Evolutionary conservation across 2,797 vertebrate species (phyloP).

Genomic region (Aphelocoma californica): DNA sequence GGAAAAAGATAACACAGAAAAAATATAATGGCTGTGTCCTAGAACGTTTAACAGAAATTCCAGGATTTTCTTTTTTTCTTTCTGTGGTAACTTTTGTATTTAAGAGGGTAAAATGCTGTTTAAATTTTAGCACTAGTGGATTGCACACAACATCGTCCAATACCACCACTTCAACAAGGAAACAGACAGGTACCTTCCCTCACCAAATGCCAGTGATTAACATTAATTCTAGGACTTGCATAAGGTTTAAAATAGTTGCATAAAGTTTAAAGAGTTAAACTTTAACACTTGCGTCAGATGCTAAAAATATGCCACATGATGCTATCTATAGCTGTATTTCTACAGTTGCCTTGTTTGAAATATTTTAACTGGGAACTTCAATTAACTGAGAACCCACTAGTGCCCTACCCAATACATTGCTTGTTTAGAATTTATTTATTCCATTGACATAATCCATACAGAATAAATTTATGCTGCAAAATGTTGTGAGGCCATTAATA

Average conservation of each 20-base stretch:
- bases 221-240: not conserved
- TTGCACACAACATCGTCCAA: not conserved
- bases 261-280: slow-evolving; percentile 66
- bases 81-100: not conserved
- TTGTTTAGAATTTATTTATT: not conserved
- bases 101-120: slow-evolving; percentile 7
- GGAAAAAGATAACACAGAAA: slow-evolving; percentile 63
- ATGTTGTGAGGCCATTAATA: not conserved
- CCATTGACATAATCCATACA: not conserved
- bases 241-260: slow-evolving; percentile 54
- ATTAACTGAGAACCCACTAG: slow-evolving; percentile 2
- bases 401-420: not conserved
- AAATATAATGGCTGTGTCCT: slow-evolving; percentile 13
- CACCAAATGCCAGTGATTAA: not conserved
- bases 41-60: slow-evolving; percentile 34
- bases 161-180: not conserved
- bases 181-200: not conserved
- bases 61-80: slow-evolving; percentile 36
- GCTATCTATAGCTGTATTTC: slow-evolving; percentile 68
- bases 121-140: slow-evolving; percentile 15
- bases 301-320: slow-evolving; percentile 72
- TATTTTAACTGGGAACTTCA: slow-evolving; percentile 58
- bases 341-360: slow-evolving; percentile 55
- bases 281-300: slow-evolving; percentile 68
- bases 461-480: not conserved